Percentiles rank a stretch among this genome's conserved stretches.
phyloP scores from a whole-genome alignment of 1,140 invertebrate species.

The Tachypleus tridentatus region DNA sequence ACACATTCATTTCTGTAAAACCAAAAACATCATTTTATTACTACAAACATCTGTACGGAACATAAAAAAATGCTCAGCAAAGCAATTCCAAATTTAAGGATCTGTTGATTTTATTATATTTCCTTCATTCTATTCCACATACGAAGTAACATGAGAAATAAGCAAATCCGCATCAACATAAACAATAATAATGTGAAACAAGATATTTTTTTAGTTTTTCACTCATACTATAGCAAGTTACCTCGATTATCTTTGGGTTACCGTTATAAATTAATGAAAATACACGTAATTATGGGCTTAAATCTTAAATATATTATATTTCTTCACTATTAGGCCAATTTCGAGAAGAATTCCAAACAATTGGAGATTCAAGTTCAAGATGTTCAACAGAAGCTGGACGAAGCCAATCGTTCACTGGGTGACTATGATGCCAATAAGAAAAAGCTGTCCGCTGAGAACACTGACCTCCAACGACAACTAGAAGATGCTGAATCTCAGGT shows the following conservation, averaged over 20 bases:
- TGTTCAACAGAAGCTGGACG: slow-evolving; percentile 87
- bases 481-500: slow-evolving; percentile 97
- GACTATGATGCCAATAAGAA: slow-evolving; percentile 94
- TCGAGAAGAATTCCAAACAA: slow-evolving; percentile 94
- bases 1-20: too few species aligned
- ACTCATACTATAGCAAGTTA: slow-evolving; percentile 88
- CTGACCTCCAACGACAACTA: slow-evolving; percentile 81
- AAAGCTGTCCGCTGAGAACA: slow-evolving; percentile 92
- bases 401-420: slow-evolving; percentile 84
- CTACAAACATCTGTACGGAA: too few species aligned
- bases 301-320: too few species aligned
- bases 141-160: too few species aligned
- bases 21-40: too few species aligned
- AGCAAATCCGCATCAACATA: too few species aligned
- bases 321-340: slow-evolving; percentile 54
- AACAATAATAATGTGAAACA: slow-evolving; percentile 16
- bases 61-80: too few species aligned
- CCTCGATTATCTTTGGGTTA: slow-evolving; percentile 54
- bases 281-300: too few species aligned
- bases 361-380: slow-evolving; percentile 89
- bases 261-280: too few species aligned
- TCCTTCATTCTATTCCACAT: too few species aligned
- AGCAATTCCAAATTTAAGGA: too few species aligned
- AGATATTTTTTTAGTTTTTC: slow-evolving; percentile 85
- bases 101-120: too few species aligned